These are phyloP conservation scores for Procavia capensis DNA, from an alignment of 2,113 vertebrate genomes.

Conservation along the genomic window DNA sequence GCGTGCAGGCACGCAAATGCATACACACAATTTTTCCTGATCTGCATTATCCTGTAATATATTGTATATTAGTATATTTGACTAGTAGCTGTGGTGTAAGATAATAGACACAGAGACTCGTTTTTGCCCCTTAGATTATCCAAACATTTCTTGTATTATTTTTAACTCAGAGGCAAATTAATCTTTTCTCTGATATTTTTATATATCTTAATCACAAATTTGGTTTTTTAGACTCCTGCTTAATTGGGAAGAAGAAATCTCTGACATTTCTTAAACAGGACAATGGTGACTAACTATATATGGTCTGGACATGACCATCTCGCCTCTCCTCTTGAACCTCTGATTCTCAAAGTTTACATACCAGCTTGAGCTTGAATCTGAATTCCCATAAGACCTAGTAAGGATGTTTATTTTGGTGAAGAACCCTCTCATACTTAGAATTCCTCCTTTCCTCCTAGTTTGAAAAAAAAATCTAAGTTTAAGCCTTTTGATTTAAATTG, in stretches of 20 bases:
- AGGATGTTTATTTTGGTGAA: slow-evolving; percentile 48
- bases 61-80: neutral
- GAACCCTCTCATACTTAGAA: slow-evolving; percentile 47
- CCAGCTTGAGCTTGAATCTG: slow-evolving; percentile 16
- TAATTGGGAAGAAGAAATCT: slow-evolving; percentile 30
- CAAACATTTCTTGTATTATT: neutral
- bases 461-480: slow-evolving; percentile 53
- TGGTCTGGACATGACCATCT: neutral
- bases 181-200: slow-evolving; percentile 23
- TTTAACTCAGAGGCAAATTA: slow-evolving; percentile 10
- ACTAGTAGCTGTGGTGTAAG: neutral
- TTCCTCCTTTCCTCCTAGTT: slow-evolving; percentile 45
- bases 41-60: neutral
- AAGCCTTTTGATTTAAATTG: slow-evolving; percentile 4
- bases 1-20: neutral
- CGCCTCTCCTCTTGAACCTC: neutral
- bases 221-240: slow-evolving; percentile 18
- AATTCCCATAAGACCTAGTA: slow-evolving; percentile 1
- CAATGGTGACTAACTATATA: neutral
- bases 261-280: slow-evolving; percentile 42
- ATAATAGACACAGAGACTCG: neutral
- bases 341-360: slow-evolving; percentile 32
- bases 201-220: slow-evolving; percentile 15
- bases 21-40: neutral
- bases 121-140: neutral